A percentile compares a stretch with the other conserved stretches of the same genome.
These are phyloP conservation scores for Callopanchax toddi DNA, from an alignment of 2,113 vertebrate species.

Conservation along the genomic window DNA sequence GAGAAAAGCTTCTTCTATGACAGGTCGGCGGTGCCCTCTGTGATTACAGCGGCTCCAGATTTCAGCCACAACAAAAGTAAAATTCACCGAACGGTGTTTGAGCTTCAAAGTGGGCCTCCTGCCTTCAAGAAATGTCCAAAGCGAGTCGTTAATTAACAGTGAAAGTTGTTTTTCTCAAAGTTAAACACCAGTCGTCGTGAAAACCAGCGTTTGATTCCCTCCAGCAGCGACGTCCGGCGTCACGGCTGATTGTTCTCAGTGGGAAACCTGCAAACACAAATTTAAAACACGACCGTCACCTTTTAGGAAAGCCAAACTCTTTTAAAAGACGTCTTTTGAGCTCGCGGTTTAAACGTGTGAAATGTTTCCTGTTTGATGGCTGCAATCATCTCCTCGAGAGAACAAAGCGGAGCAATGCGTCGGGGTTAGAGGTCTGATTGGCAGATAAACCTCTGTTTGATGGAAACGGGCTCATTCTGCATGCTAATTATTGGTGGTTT, in stretches of 20 bases:
- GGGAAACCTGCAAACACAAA: not conserved
- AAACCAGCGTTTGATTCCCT: not conserved
- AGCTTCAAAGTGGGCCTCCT: too few species aligned
- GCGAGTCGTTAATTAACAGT: not conserved
- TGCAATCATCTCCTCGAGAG: slow-evolving; percentile 1
- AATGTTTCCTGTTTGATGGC: not conserved
- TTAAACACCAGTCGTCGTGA: not conserved
- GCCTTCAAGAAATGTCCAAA: not conserved
- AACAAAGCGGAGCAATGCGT: not conserved
- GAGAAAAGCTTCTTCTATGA: too few species aligned
- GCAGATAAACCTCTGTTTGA: slow-evolving; percentile 5
- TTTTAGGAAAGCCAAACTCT: not conserved
- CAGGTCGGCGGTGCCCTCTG: too few species aligned
- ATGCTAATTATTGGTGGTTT: not conserved
- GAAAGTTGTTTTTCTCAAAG: not conserved
- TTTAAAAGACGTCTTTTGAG: not conserved
- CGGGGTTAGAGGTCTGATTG: not conserved
- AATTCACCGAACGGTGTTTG: too few species aligned
- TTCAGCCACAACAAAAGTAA: too few species aligned
- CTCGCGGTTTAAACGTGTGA: not conserved
- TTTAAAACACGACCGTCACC: not conserved
- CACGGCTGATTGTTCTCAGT: slow-evolving; percentile 9
- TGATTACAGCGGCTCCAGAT: too few species aligned
- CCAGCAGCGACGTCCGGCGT: not conserved
- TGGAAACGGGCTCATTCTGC: slow-evolving; percentile 1